Percentiles rank a stretch among this genome's conserved stretches.
phyloP scores from a whole-genome alignment of 2,888 invertebrate genomes.

The Drosophila stalkeri region DNA sequence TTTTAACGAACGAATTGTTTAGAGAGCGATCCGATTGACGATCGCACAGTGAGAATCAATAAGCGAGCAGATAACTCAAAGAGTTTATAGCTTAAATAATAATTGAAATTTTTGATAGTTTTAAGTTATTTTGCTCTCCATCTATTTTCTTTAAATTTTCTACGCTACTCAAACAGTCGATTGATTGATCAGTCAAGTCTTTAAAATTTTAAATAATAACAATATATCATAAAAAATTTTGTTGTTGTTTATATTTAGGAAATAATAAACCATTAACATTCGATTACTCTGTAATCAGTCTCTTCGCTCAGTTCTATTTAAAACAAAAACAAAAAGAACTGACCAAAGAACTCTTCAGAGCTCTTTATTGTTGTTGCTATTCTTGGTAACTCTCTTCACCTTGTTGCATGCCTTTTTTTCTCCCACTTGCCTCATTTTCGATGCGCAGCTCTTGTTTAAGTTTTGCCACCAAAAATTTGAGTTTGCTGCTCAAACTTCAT shows the following conservation, averaged over 20 bases:
- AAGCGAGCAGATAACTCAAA: no score
- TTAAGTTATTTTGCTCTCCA: no score
- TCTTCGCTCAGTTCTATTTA: not conserved
- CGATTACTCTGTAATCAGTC: not conserved
- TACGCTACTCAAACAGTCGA: not conserved
- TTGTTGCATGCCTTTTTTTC: constrained; percentile 15
- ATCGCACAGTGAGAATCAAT: no score
- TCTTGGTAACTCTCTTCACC: constrained; percentile 7
- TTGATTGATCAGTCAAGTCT: not conserved
- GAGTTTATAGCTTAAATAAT: no score
- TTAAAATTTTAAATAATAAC: not conserved
- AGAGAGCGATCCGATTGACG: no score
- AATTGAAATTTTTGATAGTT: no score
- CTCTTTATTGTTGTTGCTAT: not conserved
- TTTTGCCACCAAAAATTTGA: constrained; percentile 24
- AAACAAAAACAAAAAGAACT: not conserved
- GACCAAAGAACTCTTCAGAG: not conserved
- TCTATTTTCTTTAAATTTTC: no score
- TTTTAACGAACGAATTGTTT: no score
- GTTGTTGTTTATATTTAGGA: not conserved
- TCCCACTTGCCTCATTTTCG: constrained; percentile 6
- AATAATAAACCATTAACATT: not conserved
- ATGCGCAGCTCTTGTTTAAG: constrained; percentile 21
- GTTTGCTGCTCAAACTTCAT: constrained; percentile 16
- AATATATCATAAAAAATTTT: not conserved